Base-by-base conservation (phyloP, 1,140 invertebrate genomes). In the Euborellia annulipes region DNA sequence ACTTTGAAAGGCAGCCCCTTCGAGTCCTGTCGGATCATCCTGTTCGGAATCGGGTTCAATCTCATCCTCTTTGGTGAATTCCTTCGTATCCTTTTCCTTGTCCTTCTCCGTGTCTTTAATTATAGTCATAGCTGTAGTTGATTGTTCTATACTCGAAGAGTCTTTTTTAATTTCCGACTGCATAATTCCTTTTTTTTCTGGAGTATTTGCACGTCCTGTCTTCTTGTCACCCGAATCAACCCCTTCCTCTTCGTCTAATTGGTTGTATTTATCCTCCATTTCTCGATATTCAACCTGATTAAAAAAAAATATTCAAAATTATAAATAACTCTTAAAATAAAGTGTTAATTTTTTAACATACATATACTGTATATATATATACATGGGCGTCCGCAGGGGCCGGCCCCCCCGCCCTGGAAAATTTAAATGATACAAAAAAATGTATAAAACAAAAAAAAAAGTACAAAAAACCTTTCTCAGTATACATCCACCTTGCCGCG, bases 1-100 rank as follows among this genome's bases (percentile, higher is more conserved):
- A 51, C 86, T 90, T 62, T 92, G 87, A 65, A 90, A 93, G 2
- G 89, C 87, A 42, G 89, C 88, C 38, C 89, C 89, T 71, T 93
- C 89, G 45, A 92, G 71, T 13, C 82, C 56, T 46, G 64, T 63
- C 3, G 61, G 61, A 51, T 68, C 65, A 43, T 67, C 66, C 47
- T 61, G 57, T 51, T 68, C 66, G n/a, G 62, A 62, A 52, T 68
- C 65, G 17, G 52, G 52, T 47, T 58, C 59, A 13, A 49, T 51
- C 44, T 61, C 59, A 43, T 59, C 57, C 41, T 59, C 57, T 43
- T 60, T 57, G 39, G 55, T 52, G 34, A 22, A 9, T 43, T 57
- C 54, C n/a, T 32, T 44, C 21, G 38, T 16, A 27, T 16, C 23
- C 13, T n/a, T 19, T 34, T 46, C 22, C 20, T 23, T 3, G 2